phyloP scores from a whole-genome alignment of 2,888 invertebrate species.

The Trachelus stipa region DNA sequence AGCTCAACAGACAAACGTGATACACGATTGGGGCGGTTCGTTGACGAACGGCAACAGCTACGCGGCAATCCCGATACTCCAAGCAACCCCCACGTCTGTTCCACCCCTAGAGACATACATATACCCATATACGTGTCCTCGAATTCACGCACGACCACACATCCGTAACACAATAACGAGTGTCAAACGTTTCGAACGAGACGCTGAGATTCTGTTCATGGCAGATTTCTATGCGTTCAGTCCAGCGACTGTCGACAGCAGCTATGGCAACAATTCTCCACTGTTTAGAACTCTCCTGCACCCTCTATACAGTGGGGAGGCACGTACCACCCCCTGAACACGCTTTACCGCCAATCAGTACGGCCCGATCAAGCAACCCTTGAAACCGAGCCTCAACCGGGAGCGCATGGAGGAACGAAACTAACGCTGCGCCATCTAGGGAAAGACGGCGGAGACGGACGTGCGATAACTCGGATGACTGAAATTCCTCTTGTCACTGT shows the following conservation, averaged over 20 bases:
- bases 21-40: constrained; percentile 49
- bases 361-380: not conserved
- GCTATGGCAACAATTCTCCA: not conserved
- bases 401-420: not conserved
- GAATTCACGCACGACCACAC: not conserved
- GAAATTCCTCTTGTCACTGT: not conserved
- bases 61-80: constrained; percentile 33
- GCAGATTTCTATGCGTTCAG: not conserved
- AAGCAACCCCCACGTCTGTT: constrained; percentile 11
- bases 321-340: not conserved
- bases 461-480: not conserved
- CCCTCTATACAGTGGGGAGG: not conserved
- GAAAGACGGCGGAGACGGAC: not conserved
- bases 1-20: constrained; percentile 28
- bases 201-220: not conserved
- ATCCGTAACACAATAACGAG: constrained; percentile 13
- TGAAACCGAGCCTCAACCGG: not conserved
- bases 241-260: not conserved
- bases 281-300: not conserved
- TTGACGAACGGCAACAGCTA: constrained; percentile 28
- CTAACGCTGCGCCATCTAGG: not conserved
- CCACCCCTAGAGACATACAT: constrained; percentile 22
- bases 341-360: not conserved
- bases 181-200: not conserved
- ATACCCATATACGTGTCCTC: constrained; percentile 12